phyloP scores from a whole-genome alignment of 2,888 invertebrate genomes.

The Silvanus unidentatus region DNA sequence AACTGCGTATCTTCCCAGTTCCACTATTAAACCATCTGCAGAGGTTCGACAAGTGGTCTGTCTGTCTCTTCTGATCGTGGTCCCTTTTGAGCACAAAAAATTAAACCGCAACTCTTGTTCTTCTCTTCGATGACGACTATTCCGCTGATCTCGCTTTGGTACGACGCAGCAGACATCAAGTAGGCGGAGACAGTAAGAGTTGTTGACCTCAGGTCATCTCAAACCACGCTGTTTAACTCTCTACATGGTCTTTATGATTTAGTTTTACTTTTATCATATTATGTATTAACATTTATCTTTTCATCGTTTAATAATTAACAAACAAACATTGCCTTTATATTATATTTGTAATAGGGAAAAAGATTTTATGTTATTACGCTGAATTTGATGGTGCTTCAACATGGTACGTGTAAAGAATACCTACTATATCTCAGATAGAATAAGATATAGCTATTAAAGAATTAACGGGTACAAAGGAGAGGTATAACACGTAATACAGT shows the following conservation, averaged over 20 bases:
- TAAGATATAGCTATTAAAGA: slow-evolving; percentile 2
- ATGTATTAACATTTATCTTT: neutral
- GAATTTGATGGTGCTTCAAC: no score
- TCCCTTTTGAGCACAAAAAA: neutral
- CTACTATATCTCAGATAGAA: no score
- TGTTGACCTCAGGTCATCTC: slow-evolving; percentile 48
- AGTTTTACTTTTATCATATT: slow-evolving; percentile 28
- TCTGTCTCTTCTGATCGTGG: slow-evolving; percentile 5
- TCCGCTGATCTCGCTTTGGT: slow-evolving; percentile 28
- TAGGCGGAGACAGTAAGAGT: slow-evolving; percentile 47
- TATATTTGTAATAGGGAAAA: no score
- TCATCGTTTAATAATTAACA: no score
- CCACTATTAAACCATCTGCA: neutral
- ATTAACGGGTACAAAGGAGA: slow-evolving; percentile 1
- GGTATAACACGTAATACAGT: slow-evolving; percentile 5
- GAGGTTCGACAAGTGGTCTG: slow-evolving; percentile 5
- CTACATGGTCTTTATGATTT: slow-evolving; percentile 40
- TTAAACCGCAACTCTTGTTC: neutral
- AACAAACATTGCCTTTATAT: no score
- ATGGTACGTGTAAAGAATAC: no score
- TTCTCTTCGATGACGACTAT: slow-evolving; percentile 18
- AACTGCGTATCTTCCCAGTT: neutral
- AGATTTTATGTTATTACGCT: no score
- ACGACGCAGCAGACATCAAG: slow-evolving; percentile 42
- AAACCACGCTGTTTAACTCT: slow-evolving; percentile 40